Evolutionary conservation across 2,113 vertebrate species (phyloP).

Genomic region (Lophotis ruficrista): DNA sequence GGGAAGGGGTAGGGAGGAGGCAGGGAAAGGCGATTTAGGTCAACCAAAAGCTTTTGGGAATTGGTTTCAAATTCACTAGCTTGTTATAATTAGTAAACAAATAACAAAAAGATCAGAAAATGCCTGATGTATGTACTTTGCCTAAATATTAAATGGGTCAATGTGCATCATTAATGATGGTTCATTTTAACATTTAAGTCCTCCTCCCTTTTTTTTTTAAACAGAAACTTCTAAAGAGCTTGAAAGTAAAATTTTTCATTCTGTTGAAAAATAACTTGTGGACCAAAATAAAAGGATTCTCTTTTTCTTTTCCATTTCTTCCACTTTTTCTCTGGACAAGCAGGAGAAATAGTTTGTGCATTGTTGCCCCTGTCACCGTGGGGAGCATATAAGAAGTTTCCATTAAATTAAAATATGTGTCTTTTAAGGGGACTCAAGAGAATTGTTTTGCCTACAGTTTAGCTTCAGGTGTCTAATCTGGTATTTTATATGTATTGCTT

Average conservation of each 20-base stretch:
- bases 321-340: not conserved
- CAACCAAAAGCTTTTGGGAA: not conserved
- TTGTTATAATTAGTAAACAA: not conserved
- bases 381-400: not conserved
- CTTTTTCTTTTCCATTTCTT: not conserved
- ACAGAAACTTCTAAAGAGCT: not conserved
- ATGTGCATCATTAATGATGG: not conserved
- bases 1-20: not conserved
- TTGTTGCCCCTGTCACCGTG: not conserved
- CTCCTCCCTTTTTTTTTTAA: not conserved
- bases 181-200: not conserved
- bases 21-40: not conserved
- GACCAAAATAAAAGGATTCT: not conserved
- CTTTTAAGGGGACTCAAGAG: not conserved
- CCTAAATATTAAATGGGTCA: not conserved
- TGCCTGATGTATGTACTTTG: not conserved
- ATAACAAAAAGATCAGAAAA: not conserved
- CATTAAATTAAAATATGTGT: not conserved
- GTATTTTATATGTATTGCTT: not conserved
- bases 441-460: not conserved
- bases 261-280: not conserved
- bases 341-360: not conserved
- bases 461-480: not conserved
- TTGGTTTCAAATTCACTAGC: not conserved
- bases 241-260: not conserved